These are phyloP conservation scores for Novumbra hubbsi DNA, from an alignment of 2,797 vertebrate species.

Conservation along the genomic window DNA sequence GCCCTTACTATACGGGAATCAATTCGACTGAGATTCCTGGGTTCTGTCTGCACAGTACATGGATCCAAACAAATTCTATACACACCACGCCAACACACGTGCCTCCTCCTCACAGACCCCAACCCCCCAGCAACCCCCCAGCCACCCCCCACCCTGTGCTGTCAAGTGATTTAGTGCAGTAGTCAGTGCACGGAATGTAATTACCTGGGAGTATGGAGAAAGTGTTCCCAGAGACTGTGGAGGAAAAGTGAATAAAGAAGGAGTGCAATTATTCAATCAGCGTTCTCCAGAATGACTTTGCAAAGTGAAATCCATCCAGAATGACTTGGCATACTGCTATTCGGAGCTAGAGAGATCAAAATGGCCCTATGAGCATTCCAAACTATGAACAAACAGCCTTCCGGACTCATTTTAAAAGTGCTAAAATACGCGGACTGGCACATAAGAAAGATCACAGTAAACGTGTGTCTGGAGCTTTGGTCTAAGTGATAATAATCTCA, in stretches of 20 bases:
- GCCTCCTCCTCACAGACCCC: too few relatives aligned
- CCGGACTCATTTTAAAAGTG: not conserved
- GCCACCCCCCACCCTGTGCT: not conserved
- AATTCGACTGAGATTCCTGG: too few relatives aligned
- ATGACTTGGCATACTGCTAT: not conserved
- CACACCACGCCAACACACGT: too few relatives aligned
- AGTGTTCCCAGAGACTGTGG: constrained; percentile 85
- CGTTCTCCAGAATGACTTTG: not conserved
- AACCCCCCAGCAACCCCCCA: not conserved
- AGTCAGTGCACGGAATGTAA: constrained; percentile 13
- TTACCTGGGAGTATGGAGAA: constrained; percentile 91
- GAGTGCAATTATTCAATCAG: not conserved
- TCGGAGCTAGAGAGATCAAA: not conserved
- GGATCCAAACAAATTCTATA: too few relatives aligned
- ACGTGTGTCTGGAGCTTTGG: not conserved
- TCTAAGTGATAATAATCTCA: not conserved
- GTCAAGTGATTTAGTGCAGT: not conserved
- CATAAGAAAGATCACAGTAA: not conserved
- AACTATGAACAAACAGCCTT: not conserved
- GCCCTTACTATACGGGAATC: too few relatives aligned
- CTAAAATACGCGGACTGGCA: not conserved
- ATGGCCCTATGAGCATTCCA: not conserved
- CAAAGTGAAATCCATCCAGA: too few relatives aligned
- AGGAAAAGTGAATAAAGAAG: constrained; percentile 15
- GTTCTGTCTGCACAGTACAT: too few relatives aligned